Conservation (phyloP, 23 tunicate species). For the Ciona savignyi region DNA sequence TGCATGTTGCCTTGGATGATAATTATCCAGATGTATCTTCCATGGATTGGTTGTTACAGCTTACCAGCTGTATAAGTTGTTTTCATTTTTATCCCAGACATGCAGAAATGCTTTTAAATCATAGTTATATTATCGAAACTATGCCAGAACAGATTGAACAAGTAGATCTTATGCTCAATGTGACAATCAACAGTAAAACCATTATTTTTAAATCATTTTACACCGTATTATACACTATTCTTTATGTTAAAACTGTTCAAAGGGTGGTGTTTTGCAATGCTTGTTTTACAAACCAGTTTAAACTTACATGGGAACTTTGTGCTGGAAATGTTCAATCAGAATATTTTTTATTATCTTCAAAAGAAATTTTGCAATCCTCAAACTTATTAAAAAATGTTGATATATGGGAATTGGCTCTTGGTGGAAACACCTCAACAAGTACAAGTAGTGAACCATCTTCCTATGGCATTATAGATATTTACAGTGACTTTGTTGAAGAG, state of each 20-base stretch:
- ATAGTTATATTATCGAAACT: neutral
- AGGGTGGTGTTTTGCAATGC: conserved; percentile 3
- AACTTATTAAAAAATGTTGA: neutral
- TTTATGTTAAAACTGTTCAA: neutral
- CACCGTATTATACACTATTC: neutral
- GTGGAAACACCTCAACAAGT: neutral
- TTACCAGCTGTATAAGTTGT: neutral
- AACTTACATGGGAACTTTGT: neutral
- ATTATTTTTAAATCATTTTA: neutral
- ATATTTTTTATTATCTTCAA: neutral
- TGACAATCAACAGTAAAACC: neutral
- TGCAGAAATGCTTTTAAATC: neutral
- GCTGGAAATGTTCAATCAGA: neutral
- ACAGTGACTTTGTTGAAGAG: neutral
- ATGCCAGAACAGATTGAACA: neutral
- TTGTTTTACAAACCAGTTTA: neutral
- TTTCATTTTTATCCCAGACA: neutral
- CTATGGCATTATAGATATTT: neutral
- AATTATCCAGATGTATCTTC: neutral
- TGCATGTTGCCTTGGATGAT: neutral
- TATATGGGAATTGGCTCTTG: neutral
- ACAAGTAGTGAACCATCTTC: neutral
- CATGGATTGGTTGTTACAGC: neutral
- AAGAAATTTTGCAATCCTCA: neutral
- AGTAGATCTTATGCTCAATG: neutral